Percentiles rank a stretch among this genome's conserved stretches.
Evolutionary conservation across 2,797 vertebrate species (phyloP).

Genomic region (Macrochelys suwanniensis): DNA sequence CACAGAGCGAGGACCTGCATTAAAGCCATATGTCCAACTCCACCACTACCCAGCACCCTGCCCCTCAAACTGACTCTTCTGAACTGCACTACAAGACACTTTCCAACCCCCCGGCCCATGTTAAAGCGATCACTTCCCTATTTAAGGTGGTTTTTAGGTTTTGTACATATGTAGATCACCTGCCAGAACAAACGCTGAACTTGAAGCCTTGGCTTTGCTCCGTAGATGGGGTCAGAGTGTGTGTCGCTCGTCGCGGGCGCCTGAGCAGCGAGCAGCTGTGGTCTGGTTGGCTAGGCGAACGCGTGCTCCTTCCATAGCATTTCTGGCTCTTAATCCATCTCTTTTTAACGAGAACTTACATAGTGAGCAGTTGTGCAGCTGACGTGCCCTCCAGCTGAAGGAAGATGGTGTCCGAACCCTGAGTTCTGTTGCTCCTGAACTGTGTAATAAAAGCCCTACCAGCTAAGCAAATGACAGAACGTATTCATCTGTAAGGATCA

Average conservation of each 20-base stretch:
- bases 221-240: neutral
- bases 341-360: neutral
- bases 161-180: slow-evolving; percentile 69
- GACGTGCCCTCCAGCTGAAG: neutral
- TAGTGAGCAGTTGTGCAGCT: neutral
- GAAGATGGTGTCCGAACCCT: neutral
- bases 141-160: slow-evolving; percentile 67
- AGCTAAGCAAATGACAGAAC: neutral
- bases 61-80: slow-evolving; percentile 72
- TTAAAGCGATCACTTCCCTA: slow-evolving; percentile 68
- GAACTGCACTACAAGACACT: slow-evolving; percentile 83
- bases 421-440: neutral
- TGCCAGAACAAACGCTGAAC: slow-evolving; percentile 70
- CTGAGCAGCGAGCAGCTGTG: rapidly evolving
- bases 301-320: rapidly evolving
- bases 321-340: neutral
- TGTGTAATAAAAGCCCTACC: neutral
- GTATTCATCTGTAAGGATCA: neutral
- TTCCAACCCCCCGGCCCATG: slow-evolving; percentile 63
- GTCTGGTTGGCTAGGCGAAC: neutral
- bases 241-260: rapidly evolving
- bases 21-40: slow-evolving; percentile 45
- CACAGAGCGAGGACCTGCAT: slow-evolving; percentile 73
- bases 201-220: slow-evolving; percentile 17
- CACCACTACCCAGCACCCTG: slow-evolving; percentile 33